phyloP scores from a whole-genome alignment of 1,140 invertebrate species.

The Drosophila pandora region DNA sequence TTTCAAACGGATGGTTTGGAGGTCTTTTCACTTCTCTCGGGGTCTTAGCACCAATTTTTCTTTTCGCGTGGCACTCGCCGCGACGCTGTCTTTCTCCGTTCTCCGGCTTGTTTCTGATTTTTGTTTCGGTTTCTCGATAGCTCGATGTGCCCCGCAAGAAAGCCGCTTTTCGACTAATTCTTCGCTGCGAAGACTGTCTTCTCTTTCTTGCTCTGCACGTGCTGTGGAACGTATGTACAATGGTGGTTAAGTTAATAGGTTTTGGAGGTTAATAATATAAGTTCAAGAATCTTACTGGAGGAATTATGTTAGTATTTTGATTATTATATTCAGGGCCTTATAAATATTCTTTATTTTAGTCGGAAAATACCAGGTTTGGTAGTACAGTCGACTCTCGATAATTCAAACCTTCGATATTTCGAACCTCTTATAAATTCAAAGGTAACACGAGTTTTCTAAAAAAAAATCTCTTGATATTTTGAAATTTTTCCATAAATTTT shows the following conservation, averaged over 20 bases:
- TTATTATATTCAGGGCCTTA: too few relatives aligned
- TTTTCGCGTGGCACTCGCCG: slow-evolving; percentile 58
- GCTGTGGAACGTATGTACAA: slow-evolving; percentile 57
- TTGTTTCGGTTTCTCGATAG: slow-evolving; percentile 8
- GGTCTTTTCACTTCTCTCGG: slow-evolving; percentile 14
- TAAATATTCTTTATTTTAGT: too few relatives aligned
- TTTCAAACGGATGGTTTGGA: slow-evolving; percentile 15
- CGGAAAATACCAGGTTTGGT: too few relatives aligned
- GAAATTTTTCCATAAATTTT: too few relatives aligned
- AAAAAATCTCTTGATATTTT: too few relatives aligned
- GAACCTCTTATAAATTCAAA: too few relatives aligned
- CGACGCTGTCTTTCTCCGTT: slow-evolving; percentile 23
- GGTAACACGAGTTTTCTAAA: too few relatives aligned
- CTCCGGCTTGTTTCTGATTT: slow-evolving; percentile 29
- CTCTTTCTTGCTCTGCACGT: slow-evolving; percentile 51
- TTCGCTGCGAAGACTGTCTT: slow-evolving; percentile 49
- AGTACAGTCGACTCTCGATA: too few relatives aligned
- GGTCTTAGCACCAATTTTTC: slow-evolving; percentile 75
- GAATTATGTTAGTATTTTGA: too few relatives aligned
- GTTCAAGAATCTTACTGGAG: too few relatives aligned
- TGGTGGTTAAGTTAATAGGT: background rate
- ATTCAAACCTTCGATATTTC: too few relatives aligned
- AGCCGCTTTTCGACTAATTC: slow-evolving; percentile 78
- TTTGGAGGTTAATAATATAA: too few relatives aligned
- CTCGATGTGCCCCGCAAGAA: slow-evolving; percentile 61